A percentile compares a stretch with the other conserved stretches of the same genome.
phyloP scores from a whole-genome alignment of 2,888 invertebrate species.

The Miltochrista miniata region DNA sequence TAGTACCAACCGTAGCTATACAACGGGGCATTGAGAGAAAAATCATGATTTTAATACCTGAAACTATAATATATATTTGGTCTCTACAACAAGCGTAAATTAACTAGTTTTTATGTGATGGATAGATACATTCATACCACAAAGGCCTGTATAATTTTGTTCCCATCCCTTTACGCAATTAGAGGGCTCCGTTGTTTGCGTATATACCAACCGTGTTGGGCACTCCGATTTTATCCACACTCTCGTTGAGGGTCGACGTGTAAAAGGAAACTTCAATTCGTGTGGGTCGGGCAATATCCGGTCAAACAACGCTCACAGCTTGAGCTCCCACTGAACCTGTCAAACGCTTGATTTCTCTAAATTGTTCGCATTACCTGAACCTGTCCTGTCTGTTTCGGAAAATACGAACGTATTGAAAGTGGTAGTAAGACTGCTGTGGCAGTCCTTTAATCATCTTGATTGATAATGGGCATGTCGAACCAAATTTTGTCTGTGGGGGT shows the following conservation, averaged over 20 bases:
- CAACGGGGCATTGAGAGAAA: too few species aligned
- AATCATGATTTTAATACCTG: neutral
- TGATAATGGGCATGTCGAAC: constrained; percentile 29
- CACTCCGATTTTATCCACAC: constrained; percentile 16
- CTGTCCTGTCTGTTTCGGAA: constrained; percentile 26
- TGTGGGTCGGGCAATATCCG: constrained; percentile 56
- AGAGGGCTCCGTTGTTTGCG: constrained; percentile 4
- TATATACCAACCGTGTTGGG: constrained; percentile 6
- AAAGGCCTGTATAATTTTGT: constrained; percentile 4
- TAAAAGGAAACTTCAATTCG: constrained; percentile 47
- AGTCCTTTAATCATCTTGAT: constrained; percentile 34
- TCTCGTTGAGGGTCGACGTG: constrained; percentile 33
- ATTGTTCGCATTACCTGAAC: constrained; percentile 36
- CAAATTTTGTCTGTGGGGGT: too few species aligned
- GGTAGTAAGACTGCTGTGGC: constrained; percentile 14
- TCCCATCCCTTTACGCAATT: constrained; percentile 10
- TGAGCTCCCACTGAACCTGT: constrained; percentile 51
- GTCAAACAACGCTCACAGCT: constrained; percentile 49
- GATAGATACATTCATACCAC: constrained; percentile 2
- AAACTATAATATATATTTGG: neutral
- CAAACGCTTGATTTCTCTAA: constrained; percentile 49
- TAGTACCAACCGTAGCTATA: too few species aligned
- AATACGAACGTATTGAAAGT: constrained; percentile 23
- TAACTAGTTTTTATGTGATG: constrained; percentile 1
- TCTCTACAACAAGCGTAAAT: neutral